Evolutionary conservation across 2,888 invertebrate genomes (phyloP), one percentile per base, ranked within the genome.

Genomic region (Drosophila sordidapex): DNA sequence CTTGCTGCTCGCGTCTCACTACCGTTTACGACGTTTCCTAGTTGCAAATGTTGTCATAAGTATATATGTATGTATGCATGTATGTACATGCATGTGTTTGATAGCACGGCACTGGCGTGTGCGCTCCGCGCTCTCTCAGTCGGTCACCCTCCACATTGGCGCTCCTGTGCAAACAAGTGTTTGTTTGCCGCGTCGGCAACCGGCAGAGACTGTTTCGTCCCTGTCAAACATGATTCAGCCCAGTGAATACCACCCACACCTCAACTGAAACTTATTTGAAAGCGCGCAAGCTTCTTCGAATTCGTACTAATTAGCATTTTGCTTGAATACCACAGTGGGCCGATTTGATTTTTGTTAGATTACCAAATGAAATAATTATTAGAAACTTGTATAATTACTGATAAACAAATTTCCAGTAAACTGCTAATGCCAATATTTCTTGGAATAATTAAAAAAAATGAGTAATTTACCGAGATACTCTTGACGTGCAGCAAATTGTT

Each of bases 161-260:
- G 74, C 89, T 88, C 89, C 78, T 87, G 83, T 87, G 87, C 87
- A 87, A 90, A 89, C 90, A 89, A 90, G 90, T 89, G 90, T 90
- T 87, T 83, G 80, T 83, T 89, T 86, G 81, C 72, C 65, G 75
- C 85, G 74, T 71, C 71, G 75, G 74, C 56, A 56, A 69, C 65
- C 62, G 70, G 31, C 76, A 62, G 81, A 49, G 58, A 38, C 48
- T 61, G 65, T 40, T 57, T 65, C 64, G 69, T 58, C 65, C 67
- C 65, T 63, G 54, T 43, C 67, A 81, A 82, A 79, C 80, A 82
- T 53, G 58, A 31, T 25, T 62, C 51, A 51, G 58, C 63, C 61
- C 56, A 64, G 31, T 57, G 15, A 31, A 3, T 21, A 56, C 29
- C n/a, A 49, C 57, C 11, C 35, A 10, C 21, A 13, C 25, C 33